Percentiles rank a stretch among this genome's conserved stretches.
phyloP scores from a whole-genome alignment of 2,888 invertebrate genomes.

The Ophion slaviceki region DNA sequence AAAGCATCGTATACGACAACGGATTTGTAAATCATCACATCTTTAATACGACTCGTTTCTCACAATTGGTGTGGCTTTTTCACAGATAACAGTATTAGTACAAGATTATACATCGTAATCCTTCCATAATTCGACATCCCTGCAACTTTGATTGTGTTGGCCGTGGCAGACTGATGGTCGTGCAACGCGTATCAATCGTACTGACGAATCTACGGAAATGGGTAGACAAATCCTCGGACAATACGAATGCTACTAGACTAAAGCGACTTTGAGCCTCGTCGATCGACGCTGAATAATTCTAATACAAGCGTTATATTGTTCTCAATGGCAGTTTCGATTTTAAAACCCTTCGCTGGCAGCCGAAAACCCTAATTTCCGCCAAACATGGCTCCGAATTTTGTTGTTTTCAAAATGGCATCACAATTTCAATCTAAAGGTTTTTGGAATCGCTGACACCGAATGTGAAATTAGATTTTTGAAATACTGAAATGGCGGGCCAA shows the following conservation, averaged over 20 bases:
- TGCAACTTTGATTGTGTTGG: neutral
- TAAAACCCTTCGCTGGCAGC: neutral
- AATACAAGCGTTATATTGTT: neutral
- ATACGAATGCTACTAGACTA: neutral
- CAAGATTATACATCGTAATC: neutral
- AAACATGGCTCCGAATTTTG: too few species aligned
- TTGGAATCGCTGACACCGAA: neutral
- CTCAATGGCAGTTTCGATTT: neutral
- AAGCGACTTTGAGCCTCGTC: neutral
- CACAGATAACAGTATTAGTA: neutral
- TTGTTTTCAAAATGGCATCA: neutral
- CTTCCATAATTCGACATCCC: neutral
- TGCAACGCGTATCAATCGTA: neutral
- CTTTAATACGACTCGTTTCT: neutral
- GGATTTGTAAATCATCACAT: neutral
- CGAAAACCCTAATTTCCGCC: too few species aligned
- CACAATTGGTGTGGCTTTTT: neutral
- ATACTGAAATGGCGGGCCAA: neutral
- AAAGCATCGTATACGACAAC: neutral
- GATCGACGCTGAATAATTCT: neutral
- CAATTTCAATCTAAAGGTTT: neutral
- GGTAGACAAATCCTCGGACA: neutral
- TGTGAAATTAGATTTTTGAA: neutral
- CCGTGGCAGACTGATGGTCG: neutral
- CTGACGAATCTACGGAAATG: neutral